Conservation (phyloP, 2,797 vertebrate genomes). For the Neosilurus mollespiculum region DNA sequence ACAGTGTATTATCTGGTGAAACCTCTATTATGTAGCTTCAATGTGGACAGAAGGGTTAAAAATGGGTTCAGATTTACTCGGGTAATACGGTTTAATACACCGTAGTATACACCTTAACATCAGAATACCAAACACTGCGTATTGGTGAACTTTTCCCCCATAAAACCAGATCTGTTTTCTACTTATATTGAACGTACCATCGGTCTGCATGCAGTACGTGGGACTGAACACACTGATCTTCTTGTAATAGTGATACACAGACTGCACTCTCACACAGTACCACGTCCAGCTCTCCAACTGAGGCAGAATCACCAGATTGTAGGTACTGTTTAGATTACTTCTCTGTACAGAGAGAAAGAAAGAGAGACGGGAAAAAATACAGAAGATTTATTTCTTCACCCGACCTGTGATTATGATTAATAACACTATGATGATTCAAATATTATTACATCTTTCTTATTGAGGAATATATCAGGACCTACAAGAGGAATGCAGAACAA, state of each 20-base stretch:
- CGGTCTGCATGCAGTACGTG: slow-evolving; percentile 59
- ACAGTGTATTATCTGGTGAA: too few relatives aligned
- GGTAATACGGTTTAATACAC: too few relatives aligned
- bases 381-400: neutral
- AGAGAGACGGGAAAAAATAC: neutral
- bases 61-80: too few relatives aligned
- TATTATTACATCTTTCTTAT: neutral
- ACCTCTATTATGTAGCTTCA: too few relatives aligned
- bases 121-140: neutral
- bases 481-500: neutral
- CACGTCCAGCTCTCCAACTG: slow-evolving; percentile 60
- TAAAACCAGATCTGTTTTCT: too few relatives aligned
- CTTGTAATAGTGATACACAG: slow-evolving; percentile 54
- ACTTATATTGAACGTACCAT: slow-evolving; percentile 50
- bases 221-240: slow-evolving; percentile 65
- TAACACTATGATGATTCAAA: neutral
- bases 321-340: neutral
- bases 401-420: neutral
- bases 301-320: slow-evolving; percentile 56
- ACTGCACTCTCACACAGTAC: slow-evolving; percentile 69
- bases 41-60: too few relatives aligned
- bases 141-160: too few relatives aligned
- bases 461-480: neutral
- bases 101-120: neutral
- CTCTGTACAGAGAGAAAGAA: neutral